These are phyloP conservation scores for Globodera ellingtonae DNA, from an alignment of 1,140 invertebrate genomes.

Conservation along the genomic window DNA sequence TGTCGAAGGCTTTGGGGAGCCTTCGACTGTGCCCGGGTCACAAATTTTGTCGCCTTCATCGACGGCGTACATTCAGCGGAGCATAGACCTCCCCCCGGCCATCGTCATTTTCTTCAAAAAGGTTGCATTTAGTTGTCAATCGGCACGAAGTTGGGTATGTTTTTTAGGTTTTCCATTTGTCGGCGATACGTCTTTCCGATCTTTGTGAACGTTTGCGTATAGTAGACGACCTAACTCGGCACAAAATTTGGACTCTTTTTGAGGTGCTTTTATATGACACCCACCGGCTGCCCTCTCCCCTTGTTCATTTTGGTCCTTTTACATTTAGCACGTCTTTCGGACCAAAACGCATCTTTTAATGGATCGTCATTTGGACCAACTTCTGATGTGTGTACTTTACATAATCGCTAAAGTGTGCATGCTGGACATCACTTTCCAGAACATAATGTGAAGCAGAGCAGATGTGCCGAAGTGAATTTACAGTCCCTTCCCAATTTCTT, in stretches of 20 bases:
- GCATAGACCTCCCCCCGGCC: slow-evolving; percentile 70
- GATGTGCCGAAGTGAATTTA: background rate
- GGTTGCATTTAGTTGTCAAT: slow-evolving; percentile 30
- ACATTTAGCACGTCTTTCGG: slow-evolving; percentile 80
- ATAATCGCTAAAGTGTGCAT: slow-evolving; percentile 80
- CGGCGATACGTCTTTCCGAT: slow-evolving; percentile 83
- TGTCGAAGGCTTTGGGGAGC: slow-evolving; percentile 16
- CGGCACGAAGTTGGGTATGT: background rate
- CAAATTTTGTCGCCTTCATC: slow-evolving; percentile 17
- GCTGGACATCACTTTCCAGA: slow-evolving; percentile 53
- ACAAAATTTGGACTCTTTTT: slow-evolving; percentile 81
- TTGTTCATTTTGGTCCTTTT: background rate
- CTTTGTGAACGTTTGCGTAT: slow-evolving; percentile 77
- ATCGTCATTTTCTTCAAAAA: slow-evolving; percentile 71
- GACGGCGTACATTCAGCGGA: background rate
- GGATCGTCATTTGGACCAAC: slow-evolving; percentile 92
- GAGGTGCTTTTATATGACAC: background rate
- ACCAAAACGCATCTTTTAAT: slow-evolving; percentile 81
- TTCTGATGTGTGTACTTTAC: slow-evolving; percentile 97
- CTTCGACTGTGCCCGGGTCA: slow-evolving; percentile 22
- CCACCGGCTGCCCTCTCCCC: background rate
- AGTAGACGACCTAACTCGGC: slow-evolving; percentile 45
- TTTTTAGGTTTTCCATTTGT: slow-evolving; percentile 81
- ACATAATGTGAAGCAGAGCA: slow-evolving; percentile 49
- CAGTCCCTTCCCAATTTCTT: background rate